Evolutionary conservation across 2,888 invertebrate genomes (phyloP).

Genomic region (Spisula subtruncata): DNA sequence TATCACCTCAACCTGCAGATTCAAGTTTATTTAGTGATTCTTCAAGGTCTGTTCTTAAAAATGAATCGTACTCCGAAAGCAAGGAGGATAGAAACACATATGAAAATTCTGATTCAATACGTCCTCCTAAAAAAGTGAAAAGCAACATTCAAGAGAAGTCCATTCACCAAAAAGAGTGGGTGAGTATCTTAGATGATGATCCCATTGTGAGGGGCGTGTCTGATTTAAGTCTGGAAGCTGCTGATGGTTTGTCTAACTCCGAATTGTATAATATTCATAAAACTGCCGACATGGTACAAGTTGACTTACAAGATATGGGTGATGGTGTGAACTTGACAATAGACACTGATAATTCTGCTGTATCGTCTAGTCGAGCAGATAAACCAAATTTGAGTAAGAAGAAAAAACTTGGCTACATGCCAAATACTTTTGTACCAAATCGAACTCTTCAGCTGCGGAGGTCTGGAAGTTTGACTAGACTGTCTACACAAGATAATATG

Average conservation of each 20-base stretch:
- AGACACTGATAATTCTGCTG: not conserved
- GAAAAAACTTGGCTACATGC: slow-evolving; percentile 75
- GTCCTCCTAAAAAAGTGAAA: slow-evolving; percentile 6
- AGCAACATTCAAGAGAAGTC: slow-evolving; percentile 32
- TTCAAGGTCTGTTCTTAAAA: not conserved
- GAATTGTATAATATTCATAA: slow-evolving; percentile 34
- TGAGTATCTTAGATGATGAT: slow-evolving; percentile 57
- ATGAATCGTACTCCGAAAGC: not conserved
- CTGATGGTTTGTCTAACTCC: slow-evolving; percentile 32
- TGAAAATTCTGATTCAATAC: slow-evolving; percentile 12
- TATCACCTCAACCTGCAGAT: slow-evolving; percentile 38
- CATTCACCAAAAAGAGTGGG: slow-evolving; percentile 68
- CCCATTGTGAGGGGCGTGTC: slow-evolving; percentile 31
- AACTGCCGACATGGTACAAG: slow-evolving; percentile 12
- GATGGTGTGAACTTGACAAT: not conserved
- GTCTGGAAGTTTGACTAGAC: slow-evolving; percentile 76
- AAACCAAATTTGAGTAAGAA: slow-evolving; percentile 53
- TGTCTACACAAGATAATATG: slow-evolving; percentile 39
- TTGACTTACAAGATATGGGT: not conserved
- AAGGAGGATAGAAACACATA: not conserved
- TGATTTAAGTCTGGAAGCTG: slow-evolving; percentile 29
- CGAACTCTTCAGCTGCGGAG: slow-evolving; percentile 77
- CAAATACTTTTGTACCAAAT: slow-evolving; percentile 80
- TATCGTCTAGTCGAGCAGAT: not conserved
- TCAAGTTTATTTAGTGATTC: not conserved